Percentiles rank a stretch among this genome's conserved stretches.
Evolutionary conservation across 2,888 invertebrate genomes (phyloP).

Genomic region (Nemoura dubitans): DNA sequence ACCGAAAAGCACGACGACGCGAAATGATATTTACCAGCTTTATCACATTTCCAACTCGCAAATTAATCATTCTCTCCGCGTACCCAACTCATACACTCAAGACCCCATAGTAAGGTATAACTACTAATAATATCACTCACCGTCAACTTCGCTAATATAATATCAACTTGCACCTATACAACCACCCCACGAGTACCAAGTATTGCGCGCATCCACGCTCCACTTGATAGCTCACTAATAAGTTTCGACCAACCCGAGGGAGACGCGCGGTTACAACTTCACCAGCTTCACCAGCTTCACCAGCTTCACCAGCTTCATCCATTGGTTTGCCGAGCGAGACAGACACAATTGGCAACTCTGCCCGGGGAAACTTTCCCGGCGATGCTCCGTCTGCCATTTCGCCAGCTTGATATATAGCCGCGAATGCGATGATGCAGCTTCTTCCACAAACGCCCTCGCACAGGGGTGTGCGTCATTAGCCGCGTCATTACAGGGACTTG

Average conservation of each 20-base stretch:
- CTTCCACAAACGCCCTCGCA: not conserved
- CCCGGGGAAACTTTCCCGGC: not conserved
- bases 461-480: not conserved
- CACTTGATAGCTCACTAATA: not conserved
- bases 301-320: too few relatives aligned
- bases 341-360: not conserved
- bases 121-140: not conserved
- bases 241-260: not conserved
- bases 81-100: not conserved
- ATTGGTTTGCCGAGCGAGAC: too few relatives aligned
- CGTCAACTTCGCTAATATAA: not conserved
- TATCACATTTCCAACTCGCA: not conserved
- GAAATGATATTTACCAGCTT: too few relatives aligned
- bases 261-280: not conserved
- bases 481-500: not conserved
- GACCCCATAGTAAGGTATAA: not conserved
- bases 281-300: not conserved
- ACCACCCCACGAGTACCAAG: not conserved
- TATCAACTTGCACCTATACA: not conserved
- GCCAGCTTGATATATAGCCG: not conserved
- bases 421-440: not conserved
- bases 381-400: not conserved
- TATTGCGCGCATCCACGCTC: not conserved
- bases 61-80: not conserved
- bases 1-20: too few relatives aligned